phyloP scores from a whole-genome alignment of 1,140 invertebrate species.

The Mamestra configurata region DNA sequence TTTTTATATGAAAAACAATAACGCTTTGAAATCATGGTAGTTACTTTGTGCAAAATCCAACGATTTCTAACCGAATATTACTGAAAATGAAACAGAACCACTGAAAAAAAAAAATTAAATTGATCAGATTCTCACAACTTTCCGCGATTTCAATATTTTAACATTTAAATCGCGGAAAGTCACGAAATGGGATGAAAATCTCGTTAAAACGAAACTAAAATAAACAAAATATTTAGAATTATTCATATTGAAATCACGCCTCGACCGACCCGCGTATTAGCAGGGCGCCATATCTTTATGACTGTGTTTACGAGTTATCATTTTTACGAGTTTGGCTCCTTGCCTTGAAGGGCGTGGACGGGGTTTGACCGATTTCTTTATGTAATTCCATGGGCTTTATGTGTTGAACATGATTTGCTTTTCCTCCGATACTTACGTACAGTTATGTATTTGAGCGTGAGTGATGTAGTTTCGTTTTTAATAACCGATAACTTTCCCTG shows the following conservation, averaged over 20 bases:
- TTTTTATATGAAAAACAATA: too few relatives aligned
- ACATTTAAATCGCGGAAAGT: too few relatives aligned
- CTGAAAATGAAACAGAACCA: too few relatives aligned
- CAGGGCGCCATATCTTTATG: slow-evolving; percentile 26
- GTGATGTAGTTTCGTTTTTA: neutral
- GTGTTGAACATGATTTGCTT: neutral
- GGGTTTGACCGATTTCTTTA: slow-evolving; percentile 43
- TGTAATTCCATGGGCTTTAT: slow-evolving; percentile 18
- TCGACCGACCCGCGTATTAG: slow-evolving; percentile 21
- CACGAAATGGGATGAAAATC: neutral
- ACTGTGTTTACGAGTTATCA: slow-evolving; percentile 24
- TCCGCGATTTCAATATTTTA: neutral
- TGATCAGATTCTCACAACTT: neutral
- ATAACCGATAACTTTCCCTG: neutral
- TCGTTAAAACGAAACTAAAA: slow-evolving; percentile 4
- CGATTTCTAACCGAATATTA: too few relatives aligned
- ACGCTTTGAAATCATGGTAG: too few relatives aligned
- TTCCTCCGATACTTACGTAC: neutral
- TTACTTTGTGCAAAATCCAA: too few relatives aligned
- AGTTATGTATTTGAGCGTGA: neutral
- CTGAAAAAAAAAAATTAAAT: too few relatives aligned
- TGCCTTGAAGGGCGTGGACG: slow-evolving; percentile 13
- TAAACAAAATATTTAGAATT: slow-evolving; percentile 21
- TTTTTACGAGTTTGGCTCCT: slow-evolving; percentile 27
- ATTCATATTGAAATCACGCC: slow-evolving; percentile 23